Base-by-base conservation (phyloP, 2,113 vertebrate genomes). In the Salminus brasiliensis region DNA sequence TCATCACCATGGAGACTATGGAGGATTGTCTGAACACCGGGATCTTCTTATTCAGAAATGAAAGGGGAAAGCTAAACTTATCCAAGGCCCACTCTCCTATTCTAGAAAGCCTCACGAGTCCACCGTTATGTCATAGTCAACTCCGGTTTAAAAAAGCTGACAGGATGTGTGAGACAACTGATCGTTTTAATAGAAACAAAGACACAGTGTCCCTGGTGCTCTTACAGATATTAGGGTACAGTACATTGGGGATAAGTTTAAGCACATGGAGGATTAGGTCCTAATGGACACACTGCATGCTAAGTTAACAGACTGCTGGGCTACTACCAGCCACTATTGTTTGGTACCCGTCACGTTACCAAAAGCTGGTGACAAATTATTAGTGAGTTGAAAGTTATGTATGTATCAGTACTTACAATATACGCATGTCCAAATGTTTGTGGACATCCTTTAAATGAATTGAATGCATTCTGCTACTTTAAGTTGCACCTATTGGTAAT, bases 1-100 rank as follows among this genome's bases (percentile, higher is more conserved):
- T 86, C 79, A 86, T 87, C 76, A 81, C 82, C 82, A 85, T 85
- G 82, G 86, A 85, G 79, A 87, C 78, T 72, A 63, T 69, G 63
- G 76, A 79, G 84, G 52, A 79, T 34, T 72, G 47, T 79, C 80
- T 79, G 78, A 83, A 79, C 82, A 83, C 57, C 49, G 67, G 55
- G 72, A 73, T 80, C 73, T 79, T 84, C 65, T 80, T 79, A 73
- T 83, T 82, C 76, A 72, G 78, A 79, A 72, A 68, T 25, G 49
- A 71, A 63, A 63, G 11, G 29, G 63, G 27, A 36, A 59, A 74
- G 53, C 75, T 70, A 47, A 71, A 78, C 55, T 70, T 59, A 27
- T 55, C 66, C 53, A 70, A n/a, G 43, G 16, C 39, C 53, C 43
- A 25, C 52, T 41, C 29, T 13, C n/a, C 34, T 62, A 47, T 78